Conservation (phyloP, 2,113 vertebrate species). For the Pygoscelis adeliae region DNA sequence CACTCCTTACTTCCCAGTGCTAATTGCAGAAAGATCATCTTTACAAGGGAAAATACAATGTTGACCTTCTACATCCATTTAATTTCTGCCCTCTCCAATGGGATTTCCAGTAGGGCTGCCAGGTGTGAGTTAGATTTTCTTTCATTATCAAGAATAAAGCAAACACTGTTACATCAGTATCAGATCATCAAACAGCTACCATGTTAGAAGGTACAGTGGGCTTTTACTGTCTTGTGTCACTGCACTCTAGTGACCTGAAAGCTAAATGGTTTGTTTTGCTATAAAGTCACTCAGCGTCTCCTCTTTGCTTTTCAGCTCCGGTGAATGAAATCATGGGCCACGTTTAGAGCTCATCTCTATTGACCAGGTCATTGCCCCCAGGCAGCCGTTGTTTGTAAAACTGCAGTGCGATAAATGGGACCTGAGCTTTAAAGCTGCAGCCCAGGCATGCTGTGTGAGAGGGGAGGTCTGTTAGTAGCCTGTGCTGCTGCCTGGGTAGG, state of each 20-base stretch:
- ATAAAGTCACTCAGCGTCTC: not conserved
- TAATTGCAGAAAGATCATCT: not conserved
- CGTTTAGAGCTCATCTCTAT: not conserved
- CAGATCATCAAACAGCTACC: not conserved
- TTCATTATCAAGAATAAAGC: not conserved
- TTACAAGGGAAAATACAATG: not conserved
- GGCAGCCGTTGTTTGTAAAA: not conserved
- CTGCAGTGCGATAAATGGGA: not conserved
- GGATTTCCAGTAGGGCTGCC: not conserved
- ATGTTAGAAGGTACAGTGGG: accelerated
- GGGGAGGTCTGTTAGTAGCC: accelerated
- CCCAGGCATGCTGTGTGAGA: not conserved
- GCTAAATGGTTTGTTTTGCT: not conserved
- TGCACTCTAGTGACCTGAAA: not conserved
- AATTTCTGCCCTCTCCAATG: not conserved
- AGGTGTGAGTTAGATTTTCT: not conserved
- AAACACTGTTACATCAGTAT: not conserved
- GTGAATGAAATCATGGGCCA: not conserved
- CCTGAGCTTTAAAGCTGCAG: not conserved
- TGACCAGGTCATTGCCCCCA: not conserved
- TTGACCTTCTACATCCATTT: not conserved
- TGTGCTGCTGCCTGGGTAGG: not conserved
- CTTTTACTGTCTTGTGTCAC: not conserved
- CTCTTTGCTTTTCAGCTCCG: not conserved
- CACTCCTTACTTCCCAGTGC: not conserved